Evolutionary conservation across 2,113 vertebrate species (phyloP).

Genomic region (Aegotheles bennettii): DNA sequence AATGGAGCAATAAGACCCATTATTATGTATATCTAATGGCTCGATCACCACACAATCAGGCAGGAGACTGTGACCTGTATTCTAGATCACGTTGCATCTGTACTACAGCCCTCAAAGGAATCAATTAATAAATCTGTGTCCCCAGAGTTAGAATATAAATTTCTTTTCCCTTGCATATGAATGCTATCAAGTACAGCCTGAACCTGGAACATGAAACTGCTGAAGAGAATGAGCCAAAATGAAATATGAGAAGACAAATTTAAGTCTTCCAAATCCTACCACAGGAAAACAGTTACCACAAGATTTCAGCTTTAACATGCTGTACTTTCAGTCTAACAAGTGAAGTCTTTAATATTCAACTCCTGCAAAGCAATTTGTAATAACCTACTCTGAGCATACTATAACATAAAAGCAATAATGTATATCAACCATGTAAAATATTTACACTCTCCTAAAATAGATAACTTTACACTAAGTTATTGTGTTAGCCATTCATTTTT

Average conservation of each 20-base stretch:
- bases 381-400: background rate
- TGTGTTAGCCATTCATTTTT: background rate
- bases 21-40: background rate
- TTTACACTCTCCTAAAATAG: background rate
- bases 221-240: background rate
- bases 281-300: background rate
- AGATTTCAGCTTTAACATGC: background rate
- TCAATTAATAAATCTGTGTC: background rate
- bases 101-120: background rate
- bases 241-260: background rate
- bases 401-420: background rate
- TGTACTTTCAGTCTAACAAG: background rate
- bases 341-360: background rate
- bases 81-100: background rate
- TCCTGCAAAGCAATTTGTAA: background rate
- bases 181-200: fast-evolving
- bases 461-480: background rate
- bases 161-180: background rate
- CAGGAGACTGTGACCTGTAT: background rate
- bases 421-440: background rate
- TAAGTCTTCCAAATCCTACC: background rate
- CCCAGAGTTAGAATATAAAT: background rate
- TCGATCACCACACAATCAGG: background rate
- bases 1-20: background rate
- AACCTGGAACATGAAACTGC: background rate